A percentile compares a stretch with the other conserved stretches of the same genome.
These are phyloP conservation scores for Cyanoramphus novaezelandiae DNA, from an alignment of 2,113 vertebrate genomes.

Conservation along the genomic window DNA sequence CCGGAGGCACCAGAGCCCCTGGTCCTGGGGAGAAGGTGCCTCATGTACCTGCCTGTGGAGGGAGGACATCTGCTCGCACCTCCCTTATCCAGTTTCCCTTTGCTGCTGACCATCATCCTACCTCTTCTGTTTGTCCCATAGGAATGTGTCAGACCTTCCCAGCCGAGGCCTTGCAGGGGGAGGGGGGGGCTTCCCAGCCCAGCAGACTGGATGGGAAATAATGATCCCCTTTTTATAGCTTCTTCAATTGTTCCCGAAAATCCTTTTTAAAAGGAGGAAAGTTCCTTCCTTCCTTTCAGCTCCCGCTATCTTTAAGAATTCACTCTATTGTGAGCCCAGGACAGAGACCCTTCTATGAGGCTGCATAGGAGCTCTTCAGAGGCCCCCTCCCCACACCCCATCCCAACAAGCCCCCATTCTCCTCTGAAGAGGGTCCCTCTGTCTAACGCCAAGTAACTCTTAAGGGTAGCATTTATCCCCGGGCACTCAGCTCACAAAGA, in stretches of 20 bases:
- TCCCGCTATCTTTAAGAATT: constrained; percentile 81
- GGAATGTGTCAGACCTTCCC: neutral
- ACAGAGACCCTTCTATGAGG: constrained; percentile 90
- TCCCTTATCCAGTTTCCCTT: neutral
- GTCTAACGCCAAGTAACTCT: constrained; percentile 92
- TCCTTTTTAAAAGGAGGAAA: constrained; percentile 58
- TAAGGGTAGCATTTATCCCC: constrained; percentile 89
- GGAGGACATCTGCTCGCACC: neutral
- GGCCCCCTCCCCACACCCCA: constrained; percentile 66
- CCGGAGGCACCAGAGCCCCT: neutral
- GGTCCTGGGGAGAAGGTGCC: neutral
- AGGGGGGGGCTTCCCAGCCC: neutral
- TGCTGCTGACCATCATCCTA: accelerated
- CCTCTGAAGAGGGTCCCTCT: constrained; percentile 95
- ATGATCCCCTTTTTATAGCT: constrained; percentile 57
- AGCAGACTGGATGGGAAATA: constrained; percentile 36
- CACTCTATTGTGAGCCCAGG: constrained; percentile 79
- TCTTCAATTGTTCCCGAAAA: constrained; percentile 65
- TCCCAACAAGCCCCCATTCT: constrained; percentile 95
- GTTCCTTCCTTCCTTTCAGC: constrained; percentile 68
- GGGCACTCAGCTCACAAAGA: constrained; percentile 91
- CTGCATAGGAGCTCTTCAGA: constrained; percentile 57
- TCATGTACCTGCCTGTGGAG: accelerated
- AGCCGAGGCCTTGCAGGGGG: neutral
- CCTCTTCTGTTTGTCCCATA: accelerated